Conservation (phyloP, 2,888 invertebrate genomes). For the Camponotus fellah region DNA sequence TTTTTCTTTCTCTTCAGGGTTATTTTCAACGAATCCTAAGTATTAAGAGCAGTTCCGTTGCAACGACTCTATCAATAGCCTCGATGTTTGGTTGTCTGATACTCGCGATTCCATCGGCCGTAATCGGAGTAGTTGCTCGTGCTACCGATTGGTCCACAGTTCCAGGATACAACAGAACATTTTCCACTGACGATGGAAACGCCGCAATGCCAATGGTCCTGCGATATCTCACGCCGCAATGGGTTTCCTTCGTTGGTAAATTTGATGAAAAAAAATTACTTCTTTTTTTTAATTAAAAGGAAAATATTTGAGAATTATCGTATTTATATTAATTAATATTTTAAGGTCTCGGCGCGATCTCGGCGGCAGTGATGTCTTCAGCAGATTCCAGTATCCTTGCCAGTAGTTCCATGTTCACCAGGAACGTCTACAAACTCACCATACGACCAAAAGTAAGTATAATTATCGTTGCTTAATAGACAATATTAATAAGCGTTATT, state of each 20-base stretch:
- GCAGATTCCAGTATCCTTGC: constrained; percentile 91
- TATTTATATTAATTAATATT: neutral
- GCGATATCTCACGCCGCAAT: constrained; percentile 87
- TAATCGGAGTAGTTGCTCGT: constrained; percentile 90
- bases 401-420: constrained; percentile 91
- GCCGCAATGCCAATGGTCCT: constrained; percentile 89
- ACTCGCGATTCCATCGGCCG: constrained; percentile 89
- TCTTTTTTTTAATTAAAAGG: neutral
- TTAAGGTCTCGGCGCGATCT: constrained; percentile 90
- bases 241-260: constrained; percentile 88
- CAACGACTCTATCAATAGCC: constrained; percentile 89
- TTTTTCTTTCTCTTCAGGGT: constrained; percentile 81
- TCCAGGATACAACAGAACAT: constrained; percentile 80
- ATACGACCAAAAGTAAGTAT: constrained; percentile 88
- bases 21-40: constrained; percentile 91
- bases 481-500: neutral
- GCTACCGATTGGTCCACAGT: constrained; percentile 87
- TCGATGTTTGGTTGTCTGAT: constrained; percentile 89
- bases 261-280: neutral
- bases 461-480: neutral
- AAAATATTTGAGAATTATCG: neutral
- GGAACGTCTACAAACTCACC: constrained; percentile 90
- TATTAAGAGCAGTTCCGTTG: constrained; percentile 88
- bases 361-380: constrained; percentile 93
- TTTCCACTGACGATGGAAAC: constrained; percentile 86